Conservation (phyloP, 2,888 invertebrate species). For the Trissonchulus sp. region DNA sequence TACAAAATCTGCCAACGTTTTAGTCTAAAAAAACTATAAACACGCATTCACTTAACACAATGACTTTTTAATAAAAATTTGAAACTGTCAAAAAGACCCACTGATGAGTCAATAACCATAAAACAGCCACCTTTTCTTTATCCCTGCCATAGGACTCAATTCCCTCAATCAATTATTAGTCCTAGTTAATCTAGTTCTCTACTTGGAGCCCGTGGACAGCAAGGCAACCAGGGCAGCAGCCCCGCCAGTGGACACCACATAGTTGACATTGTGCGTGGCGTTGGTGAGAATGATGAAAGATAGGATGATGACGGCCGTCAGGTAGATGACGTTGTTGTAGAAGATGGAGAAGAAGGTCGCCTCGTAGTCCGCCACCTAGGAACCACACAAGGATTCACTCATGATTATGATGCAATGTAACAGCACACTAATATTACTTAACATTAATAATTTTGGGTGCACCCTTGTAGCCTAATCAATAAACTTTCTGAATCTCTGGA, state of each 20-base stretch:
- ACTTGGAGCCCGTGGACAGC: constrained; percentile 76
- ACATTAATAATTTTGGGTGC: background rate
- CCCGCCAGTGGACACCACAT: constrained; percentile 77
- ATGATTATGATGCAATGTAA: no score
- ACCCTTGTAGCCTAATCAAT: background rate
- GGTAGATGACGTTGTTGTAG: constrained; percentile 93
- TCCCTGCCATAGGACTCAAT: no score
- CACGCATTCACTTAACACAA: no score
- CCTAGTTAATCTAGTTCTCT: no score
- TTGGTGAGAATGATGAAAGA: constrained; percentile 89
- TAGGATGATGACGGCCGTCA: constrained; percentile 81
- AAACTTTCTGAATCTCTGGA: no score
- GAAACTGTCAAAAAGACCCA: no score
- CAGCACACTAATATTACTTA: constrained; percentile 31
- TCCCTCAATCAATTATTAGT: no score
- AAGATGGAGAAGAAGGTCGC: constrained; percentile 98
- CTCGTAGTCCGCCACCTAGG: constrained; percentile 77
- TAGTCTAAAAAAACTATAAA: no score
- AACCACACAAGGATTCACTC: constrained; percentile 1
- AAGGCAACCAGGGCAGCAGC: constrained; percentile 86
- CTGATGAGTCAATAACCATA: no score
- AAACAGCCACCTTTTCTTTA: no score
- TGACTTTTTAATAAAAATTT: no score
- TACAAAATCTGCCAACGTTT: no score
- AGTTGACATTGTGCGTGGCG: constrained; percentile 83